Percentiles rank a stretch among this genome's conserved stretches.
These are phyloP conservation scores for Desmophyllum pertusum DNA, from an alignment of 92 coral and sea anemone genomes.

Conservation along the genomic window DNA sequence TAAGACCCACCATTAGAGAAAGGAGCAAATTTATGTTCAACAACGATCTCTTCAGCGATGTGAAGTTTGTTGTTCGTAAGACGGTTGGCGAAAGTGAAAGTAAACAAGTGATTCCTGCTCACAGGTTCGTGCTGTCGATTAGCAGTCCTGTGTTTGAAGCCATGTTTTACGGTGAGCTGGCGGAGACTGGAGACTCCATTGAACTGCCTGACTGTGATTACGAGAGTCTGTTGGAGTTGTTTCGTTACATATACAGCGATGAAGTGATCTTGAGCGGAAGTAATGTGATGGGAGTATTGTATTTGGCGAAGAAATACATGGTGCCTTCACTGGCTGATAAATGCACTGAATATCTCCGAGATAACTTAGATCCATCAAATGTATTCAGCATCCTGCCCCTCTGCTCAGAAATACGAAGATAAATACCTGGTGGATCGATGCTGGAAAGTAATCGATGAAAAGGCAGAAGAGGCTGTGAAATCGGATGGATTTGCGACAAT, in stretches of 20 bases:
- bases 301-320: conserved; percentile 73
- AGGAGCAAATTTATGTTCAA: conserved; percentile 61
- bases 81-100: neutral
- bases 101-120: conserved; percentile 16
- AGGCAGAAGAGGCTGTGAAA: conserved; percentile 59
- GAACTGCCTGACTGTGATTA: conserved; percentile 48
- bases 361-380: too few species aligned
- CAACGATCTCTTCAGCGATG: conserved; percentile 56
- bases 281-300: conserved; percentile 62
- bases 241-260: conserved; percentile 65
- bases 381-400: too few species aligned
- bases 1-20: conserved; percentile 58
- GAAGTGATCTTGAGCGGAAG: conserved; percentile 58
- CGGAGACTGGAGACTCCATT: conserved; percentile 35
- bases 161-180: conserved; percentile 60
- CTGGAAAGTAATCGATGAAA: conserved; percentile 66
- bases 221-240: conserved; percentile 63
- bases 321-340: conserved; percentile 59
- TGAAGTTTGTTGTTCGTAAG: conserved; percentile 29
- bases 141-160: conserved; percentile 58
- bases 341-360: conserved; percentile 29
- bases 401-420: conserved; percentile 65
- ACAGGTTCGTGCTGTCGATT: conserved; percentile 24
- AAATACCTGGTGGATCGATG: conserved; percentile 60
- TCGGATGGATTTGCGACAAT: conserved; percentile 52